Conservation (phyloP, 2,797 vertebrate genomes). For the Ctenopoma multispine region DNA sequence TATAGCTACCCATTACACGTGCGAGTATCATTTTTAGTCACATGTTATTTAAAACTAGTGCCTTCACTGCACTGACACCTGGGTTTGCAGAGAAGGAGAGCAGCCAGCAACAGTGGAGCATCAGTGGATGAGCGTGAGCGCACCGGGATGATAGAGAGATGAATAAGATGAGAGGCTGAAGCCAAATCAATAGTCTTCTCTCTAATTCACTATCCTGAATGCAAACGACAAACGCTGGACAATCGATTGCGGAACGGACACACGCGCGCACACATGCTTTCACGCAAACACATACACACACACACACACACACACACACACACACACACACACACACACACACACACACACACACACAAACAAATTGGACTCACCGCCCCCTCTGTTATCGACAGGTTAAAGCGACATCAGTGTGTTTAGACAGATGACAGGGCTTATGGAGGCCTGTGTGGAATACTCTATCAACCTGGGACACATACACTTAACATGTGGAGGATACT, state of each 20-base stretch:
- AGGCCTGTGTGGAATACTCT: slow-evolving; percentile 76
- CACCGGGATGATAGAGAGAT: slow-evolving; percentile 75
- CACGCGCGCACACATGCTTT: slow-evolving; percentile 18
- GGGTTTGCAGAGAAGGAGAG: slow-evolving; percentile 35
- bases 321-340: slow-evolving; percentile 25
- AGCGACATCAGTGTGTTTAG: slow-evolving; percentile 82
- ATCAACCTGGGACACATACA: slow-evolving; percentile 63
- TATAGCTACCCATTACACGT: slow-evolving; percentile 11
- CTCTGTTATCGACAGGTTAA: slow-evolving; percentile 83
- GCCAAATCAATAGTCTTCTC: slow-evolving; percentile 83
- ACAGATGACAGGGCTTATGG: slow-evolving; percentile 81
- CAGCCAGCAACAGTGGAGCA: slow-evolving; percentile 50
- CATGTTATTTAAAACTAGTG: slow-evolving; percentile 30
- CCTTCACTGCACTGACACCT: slow-evolving; percentile 5
- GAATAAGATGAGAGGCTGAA: slow-evolving; percentile 80
- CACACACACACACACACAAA: slow-evolving; percentile 22
- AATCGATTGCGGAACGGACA: slow-evolving; percentile 75
- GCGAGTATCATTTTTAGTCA: slow-evolving; percentile 40
- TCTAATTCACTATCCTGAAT: slow-evolving; percentile 85
- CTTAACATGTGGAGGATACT: slow-evolving; percentile 45
- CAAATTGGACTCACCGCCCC: slow-evolving; percentile 53
- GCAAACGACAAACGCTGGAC: slow-evolving; percentile 82
- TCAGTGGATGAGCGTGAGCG: slow-evolving; percentile 43
- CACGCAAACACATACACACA: background rate
- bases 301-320: slow-evolving; percentile 38